Conservation (phyloP, 2,797 vertebrate genomes). For the Melanotaenia nigrans region DNA sequence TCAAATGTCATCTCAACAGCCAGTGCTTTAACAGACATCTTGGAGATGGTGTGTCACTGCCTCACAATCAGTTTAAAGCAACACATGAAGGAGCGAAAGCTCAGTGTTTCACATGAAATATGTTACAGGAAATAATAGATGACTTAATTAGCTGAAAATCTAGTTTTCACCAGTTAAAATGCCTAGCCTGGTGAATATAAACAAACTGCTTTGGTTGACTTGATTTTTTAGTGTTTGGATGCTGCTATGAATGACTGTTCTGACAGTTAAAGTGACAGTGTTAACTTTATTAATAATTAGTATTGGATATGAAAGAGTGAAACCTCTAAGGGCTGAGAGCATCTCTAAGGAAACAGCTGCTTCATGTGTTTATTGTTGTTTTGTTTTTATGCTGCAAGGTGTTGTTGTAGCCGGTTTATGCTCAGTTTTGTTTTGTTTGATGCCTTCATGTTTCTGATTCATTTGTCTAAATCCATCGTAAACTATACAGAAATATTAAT, state of each 20-base stretch:
- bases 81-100: neutral
- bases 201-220: neutral
- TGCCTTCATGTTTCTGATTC: neutral
- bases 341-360: conserved; percentile 2
- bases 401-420: neutral
- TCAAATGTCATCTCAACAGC: neutral
- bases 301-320: neutral
- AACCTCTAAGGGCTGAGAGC: neutral
- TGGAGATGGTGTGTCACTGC: neutral
- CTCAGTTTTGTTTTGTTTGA: neutral
- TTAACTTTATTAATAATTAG: neutral
- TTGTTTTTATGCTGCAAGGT: neutral
- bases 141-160: neutral
- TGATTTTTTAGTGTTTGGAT: neutral
- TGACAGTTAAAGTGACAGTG: neutral
- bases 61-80: neutral
- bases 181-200: neutral
- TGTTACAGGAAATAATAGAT: too few relatives aligned
- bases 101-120: neutral
- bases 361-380: neutral
- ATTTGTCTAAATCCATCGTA: neutral
- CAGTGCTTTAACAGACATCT: too few relatives aligned
- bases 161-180: too few relatives aligned
- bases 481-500: neutral
- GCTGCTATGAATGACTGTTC: neutral